Percentiles rank a stretch among this genome's conserved stretches.
Conservation (phyloP, 2,113 vertebrate species). For the Hystrix cristata region DNA sequence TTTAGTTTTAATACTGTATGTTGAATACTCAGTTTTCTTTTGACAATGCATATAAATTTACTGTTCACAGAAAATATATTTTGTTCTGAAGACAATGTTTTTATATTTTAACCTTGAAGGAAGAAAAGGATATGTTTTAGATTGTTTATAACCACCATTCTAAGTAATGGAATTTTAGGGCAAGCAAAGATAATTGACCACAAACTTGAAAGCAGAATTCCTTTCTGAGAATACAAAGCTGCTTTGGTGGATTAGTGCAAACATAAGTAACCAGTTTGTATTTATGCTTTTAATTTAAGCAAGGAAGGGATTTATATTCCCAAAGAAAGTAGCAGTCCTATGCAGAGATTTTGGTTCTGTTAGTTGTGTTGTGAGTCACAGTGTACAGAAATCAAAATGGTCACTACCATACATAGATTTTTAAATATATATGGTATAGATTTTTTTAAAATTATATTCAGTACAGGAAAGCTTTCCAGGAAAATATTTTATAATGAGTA, state of each 20-base stretch:
- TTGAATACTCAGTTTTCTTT: constrained; percentile 12
- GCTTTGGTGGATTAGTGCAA: constrained; percentile 38
- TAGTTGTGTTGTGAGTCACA: neutral
- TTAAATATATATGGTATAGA: neutral
- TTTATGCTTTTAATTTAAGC: constrained; percentile 52
- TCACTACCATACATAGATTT: neutral
- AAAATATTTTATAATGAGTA: constrained; percentile 16
- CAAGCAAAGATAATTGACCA: constrained; percentile 33
- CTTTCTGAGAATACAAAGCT: constrained; percentile 68
- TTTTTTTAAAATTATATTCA: neutral
- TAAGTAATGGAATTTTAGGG: constrained; percentile 58
- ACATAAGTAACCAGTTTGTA: neutral
- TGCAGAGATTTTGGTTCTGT: neutral
- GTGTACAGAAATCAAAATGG: neutral
- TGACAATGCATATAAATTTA: neutral
- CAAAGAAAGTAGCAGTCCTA: neutral
- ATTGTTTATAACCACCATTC: constrained; percentile 34
- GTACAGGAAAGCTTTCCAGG: neutral
- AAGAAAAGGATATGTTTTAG: neutral
- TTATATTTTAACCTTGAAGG: constrained; percentile 18
- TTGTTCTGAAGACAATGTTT: constrained; percentile 27
- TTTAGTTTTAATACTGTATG: neutral
- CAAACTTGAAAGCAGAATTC: constrained; percentile 50
- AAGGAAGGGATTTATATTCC: neutral
- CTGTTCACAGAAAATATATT: neutral